Evolutionary conservation across 2,797 vertebrate genomes (phyloP).

Genomic region (Neosilurus hyrtlii): DNA sequence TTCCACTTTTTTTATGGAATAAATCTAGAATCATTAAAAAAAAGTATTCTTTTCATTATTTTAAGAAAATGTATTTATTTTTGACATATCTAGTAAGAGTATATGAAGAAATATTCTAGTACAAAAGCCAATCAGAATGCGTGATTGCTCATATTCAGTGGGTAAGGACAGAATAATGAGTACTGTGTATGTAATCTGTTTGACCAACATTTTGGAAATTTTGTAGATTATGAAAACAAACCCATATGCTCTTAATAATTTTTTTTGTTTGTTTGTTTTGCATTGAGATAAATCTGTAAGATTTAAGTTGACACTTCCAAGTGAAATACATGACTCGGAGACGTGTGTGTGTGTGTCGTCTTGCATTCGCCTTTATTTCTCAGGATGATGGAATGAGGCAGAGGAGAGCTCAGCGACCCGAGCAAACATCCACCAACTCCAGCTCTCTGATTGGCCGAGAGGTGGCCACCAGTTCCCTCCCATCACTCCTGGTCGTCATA

Average conservation of each 20-base stretch:
- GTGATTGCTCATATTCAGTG: no score
- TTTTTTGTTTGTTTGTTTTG: background rate
- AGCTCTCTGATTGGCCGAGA: constrained; percentile 81
- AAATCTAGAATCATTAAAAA: no score
- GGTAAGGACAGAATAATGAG: no score
- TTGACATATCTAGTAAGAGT: no score
- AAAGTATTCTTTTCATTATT: no score
- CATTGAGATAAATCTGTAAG: background rate
- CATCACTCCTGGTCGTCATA: constrained; percentile 97
- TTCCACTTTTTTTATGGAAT: no score
- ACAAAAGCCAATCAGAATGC: no score
- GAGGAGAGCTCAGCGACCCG: constrained; percentile 86
- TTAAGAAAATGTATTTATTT: no score
- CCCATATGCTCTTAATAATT: background rate
- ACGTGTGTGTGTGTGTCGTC: background rate
- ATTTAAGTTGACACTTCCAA: background rate
- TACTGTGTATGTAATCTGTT: background rate
- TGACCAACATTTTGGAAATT: background rate
- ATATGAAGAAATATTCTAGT: no score
- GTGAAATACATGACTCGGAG: background rate
- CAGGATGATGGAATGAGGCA: constrained; percentile 90
- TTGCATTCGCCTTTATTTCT: constrained; percentile 10
- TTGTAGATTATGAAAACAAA: background rate
- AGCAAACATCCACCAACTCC: constrained; percentile 82
- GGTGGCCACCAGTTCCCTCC: constrained; percentile 84